Conservation (phyloP, 2,888 invertebrate genomes). For the Lasioglossum zephyrum region DNA sequence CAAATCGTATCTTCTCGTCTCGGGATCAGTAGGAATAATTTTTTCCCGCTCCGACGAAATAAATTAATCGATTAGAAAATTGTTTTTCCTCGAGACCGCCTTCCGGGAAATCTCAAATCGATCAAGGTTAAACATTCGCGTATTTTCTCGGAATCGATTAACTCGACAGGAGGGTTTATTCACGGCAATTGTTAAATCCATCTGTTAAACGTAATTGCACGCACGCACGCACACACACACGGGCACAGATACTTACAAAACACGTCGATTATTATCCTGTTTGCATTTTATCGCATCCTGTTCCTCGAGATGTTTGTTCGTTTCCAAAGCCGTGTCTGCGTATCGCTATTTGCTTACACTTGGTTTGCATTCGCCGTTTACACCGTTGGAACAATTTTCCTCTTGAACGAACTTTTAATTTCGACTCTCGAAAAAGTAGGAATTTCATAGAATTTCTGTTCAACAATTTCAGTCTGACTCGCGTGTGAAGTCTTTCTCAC, state of each 20-base stretch:
- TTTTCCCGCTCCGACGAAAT: background rate
- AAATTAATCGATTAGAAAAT: slow-evolving; percentile 14
- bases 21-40: no score
- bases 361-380: background rate
- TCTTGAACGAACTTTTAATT: no score
- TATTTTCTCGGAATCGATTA: slow-evolving; percentile 26
- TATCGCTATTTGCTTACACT: slow-evolving; percentile 5
- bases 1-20: no score
- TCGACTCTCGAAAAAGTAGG: no score
- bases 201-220: slow-evolving; percentile 45
- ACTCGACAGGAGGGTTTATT: slow-evolving; percentile 13
- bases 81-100: background rate
- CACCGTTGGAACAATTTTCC: no score
- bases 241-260: slow-evolving; percentile 25
- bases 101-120: slow-evolving; percentile 29
- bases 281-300: slow-evolving; percentile 45
- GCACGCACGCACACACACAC: background rate
- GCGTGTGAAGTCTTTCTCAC: background rate
- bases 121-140: slow-evolving; percentile 47
- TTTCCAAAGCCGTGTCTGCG: background rate
- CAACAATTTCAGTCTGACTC: no score
- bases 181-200: slow-evolving; percentile 30
- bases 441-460: no score
- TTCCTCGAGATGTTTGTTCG: slow-evolving; percentile 30
- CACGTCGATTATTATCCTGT: slow-evolving; percentile 44